Evolutionary conservation across 1,140 invertebrate species (phyloP), one percentile per base, ranked within the genome.

Genomic region (Micrasema longulum): DNA sequence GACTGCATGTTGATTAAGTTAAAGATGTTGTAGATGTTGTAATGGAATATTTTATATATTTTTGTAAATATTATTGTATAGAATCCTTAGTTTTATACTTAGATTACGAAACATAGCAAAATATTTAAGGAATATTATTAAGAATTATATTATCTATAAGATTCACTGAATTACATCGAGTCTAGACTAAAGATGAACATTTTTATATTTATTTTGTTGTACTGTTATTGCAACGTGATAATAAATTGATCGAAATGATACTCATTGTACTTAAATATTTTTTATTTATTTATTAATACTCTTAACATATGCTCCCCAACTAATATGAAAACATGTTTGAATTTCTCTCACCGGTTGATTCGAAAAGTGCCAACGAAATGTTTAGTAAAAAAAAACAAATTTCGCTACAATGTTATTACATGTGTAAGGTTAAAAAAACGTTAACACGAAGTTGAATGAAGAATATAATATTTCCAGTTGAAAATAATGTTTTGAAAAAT

Each of bases 221-320:
- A 70, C 67, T 76, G 66, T 75, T 75, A 69, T 75, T 75, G 55
- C 73, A 38, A 71, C 64, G 73, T 75, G 74, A 69, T 72, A 75
- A 75, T 75, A 76, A 76, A 76, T 72, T 62, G 67, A 70, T 72
- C 62, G 74, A 76, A 72, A 69, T 75, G 70, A 72, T 72, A 72
- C 69, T 75, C 73, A 75, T 55, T 66, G 69, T 55, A 75, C 20
- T 71, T 57, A 72, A 52, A 68, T 53, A 14, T 36, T 60, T 69
- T 73, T 74, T 70, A 67, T 74, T 74, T 67, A 48, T 65, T 73
- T 73, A 57, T 67, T 53, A 36, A 53, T 67, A 22, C 14, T 14
- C 20, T 63, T n/a, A 53, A 55, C 7, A 55, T 35, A 55, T 57
- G 12, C 22, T 14, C 66, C 22, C 53, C 12, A 16, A 45, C n/a